phyloP scores from a whole-genome alignment of 2,797 vertebrate species.

The Sebastes flavidus region DNA sequence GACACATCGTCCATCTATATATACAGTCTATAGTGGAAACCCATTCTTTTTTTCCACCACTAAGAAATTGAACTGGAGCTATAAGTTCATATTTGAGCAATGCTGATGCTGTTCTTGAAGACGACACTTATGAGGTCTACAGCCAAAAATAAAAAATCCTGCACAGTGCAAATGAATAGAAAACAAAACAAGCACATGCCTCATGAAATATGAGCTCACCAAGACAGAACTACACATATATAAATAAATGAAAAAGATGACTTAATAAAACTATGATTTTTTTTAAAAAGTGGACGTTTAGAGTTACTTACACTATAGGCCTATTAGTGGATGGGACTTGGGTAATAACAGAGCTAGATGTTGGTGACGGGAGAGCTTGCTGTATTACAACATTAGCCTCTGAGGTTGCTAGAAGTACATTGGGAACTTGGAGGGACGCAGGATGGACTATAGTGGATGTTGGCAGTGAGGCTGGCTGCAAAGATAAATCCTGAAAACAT shows the following conservation, averaged over 20 bases:
- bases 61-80: neutral
- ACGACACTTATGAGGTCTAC: constrained; percentile 1
- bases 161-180: constrained; percentile 44
- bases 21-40: neutral
- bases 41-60: neutral
- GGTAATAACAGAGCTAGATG: constrained; percentile 99
- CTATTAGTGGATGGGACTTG: constrained; percentile 97
- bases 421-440: constrained; percentile 97
- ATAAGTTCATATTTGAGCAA: constrained; percentile 49
- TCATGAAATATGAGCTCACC: constrained; percentile 54
- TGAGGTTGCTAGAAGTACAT: constrained; percentile 96
- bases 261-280: constrained; percentile 53
- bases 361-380: constrained; percentile 97
- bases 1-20: too few relatives aligned
- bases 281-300: constrained; percentile 59
- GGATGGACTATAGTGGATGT: constrained; percentile 97
- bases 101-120: constrained; percentile 28
- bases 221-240: constrained; percentile 67
- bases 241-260: constrained; percentile 51
- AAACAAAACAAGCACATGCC: constrained; percentile 67
- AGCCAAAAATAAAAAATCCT: constrained; percentile 22
- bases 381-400: constrained; percentile 99
- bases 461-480: constrained; percentile 94
- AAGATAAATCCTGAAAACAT: constrained; percentile 93
- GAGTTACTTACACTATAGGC: constrained; percentile 96